Conservation (phyloP, 2,113 vertebrate genomes). For the Neoarius graeffei region DNA sequence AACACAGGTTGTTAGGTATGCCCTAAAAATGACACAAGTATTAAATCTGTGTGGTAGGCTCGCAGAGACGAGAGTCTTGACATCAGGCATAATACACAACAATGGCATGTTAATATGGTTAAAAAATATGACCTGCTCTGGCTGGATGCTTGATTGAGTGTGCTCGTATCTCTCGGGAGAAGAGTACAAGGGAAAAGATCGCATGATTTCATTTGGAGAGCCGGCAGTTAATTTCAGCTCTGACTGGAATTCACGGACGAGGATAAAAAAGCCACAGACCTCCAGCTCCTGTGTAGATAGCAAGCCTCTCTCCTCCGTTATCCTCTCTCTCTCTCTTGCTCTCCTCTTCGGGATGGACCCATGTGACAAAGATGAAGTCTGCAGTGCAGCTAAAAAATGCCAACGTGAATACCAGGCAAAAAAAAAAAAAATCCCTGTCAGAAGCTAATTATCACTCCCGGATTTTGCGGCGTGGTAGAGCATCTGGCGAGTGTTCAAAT, state of each 20-base stretch:
- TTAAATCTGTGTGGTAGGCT: too few relatives aligned
- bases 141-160: too few relatives aligned
- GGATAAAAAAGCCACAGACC: background rate
- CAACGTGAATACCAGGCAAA: background rate
- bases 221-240: conserved; percentile 23
- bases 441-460: background rate
- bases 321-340: background rate
- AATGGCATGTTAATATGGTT: too few relatives aligned
- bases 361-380: background rate
- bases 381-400: conserved; percentile 1
- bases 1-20: too few relatives aligned
- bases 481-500: background rate
- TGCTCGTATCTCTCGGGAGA: conserved; percentile 40
- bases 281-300: background rate
- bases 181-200: conserved; percentile 35
- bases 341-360: background rate
- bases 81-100: too few relatives aligned
- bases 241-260: background rate
- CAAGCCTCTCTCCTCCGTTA: background rate
- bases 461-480: background rate
- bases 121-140: too few relatives aligned
- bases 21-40: too few relatives aligned
- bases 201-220: conserved; percentile 44
- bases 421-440: background rate
- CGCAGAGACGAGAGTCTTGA: too few relatives aligned